phyloP scores from a whole-genome alignment of 2,797 vertebrate genomes.

The Mycteria americana region DNA sequence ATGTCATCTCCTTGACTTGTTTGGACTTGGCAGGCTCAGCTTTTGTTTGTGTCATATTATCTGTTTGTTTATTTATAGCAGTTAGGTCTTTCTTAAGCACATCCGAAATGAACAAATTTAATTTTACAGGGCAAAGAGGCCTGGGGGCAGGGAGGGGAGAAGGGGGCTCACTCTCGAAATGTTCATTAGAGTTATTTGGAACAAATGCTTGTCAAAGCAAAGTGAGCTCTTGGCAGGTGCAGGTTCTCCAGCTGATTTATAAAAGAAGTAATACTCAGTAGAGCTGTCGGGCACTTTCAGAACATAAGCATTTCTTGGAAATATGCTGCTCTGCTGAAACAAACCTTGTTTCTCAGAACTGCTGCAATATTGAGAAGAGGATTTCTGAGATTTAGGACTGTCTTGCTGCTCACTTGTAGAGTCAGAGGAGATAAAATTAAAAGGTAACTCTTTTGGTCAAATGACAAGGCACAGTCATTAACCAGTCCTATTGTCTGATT shows the following conservation, averaged over 20 bases:
- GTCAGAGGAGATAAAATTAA: neutral
- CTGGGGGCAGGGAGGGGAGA: neutral
- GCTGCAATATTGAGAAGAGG: neutral
- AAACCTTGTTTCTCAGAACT: neutral
- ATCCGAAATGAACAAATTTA: neutral
- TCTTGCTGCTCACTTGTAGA: neutral
- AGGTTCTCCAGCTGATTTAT: neutral
- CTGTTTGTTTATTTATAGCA: neutral
- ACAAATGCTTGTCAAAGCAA: neutral
- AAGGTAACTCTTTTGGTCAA: neutral
- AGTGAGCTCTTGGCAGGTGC: neutral
- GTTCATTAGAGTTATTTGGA: neutral
- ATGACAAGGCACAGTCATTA: neutral
- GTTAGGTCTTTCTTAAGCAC: neutral
- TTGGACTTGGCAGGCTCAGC: neutral
- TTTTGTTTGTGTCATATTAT: neutral
- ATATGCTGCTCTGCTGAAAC: neutral
- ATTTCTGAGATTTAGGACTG: neutral
- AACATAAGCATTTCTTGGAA: neutral
- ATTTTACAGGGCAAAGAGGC: neutral
- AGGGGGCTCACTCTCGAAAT: neutral
- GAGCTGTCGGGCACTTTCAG: neutral
- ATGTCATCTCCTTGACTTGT: neutral
- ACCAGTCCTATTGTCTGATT: neutral
- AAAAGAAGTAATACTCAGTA: neutral